Conservation (phyloP, 2,113 vertebrate species). For the Pantherophis guttatus region DNA sequence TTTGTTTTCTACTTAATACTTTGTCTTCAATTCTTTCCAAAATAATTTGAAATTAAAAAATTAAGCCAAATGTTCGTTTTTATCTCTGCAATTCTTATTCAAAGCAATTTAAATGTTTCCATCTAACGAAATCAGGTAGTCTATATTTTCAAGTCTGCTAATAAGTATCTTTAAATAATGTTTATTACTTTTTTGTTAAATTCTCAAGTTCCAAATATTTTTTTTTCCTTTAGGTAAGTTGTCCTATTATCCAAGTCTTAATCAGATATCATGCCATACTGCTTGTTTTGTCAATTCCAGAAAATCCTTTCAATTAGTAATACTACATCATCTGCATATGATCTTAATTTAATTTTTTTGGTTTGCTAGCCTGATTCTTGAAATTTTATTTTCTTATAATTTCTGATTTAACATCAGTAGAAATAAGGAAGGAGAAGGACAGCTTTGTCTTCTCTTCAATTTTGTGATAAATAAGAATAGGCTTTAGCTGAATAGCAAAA, state of each 20-base stretch:
- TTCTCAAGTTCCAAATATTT: not conserved
- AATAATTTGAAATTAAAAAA: not conserved
- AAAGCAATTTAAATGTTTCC: not conserved
- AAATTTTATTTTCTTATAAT: not conserved
- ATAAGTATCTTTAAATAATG: not conserved
- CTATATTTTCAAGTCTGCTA: not conserved
- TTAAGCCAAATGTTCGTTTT: not conserved
- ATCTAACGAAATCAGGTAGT: not conserved
- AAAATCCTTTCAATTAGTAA: too few relatives aligned
- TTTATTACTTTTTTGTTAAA: not conserved
- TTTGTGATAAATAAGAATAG: not conserved
- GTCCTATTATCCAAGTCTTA: too few relatives aligned
- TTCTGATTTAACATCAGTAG: not conserved
- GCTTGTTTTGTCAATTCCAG: too few relatives aligned
- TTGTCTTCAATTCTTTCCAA: not conserved
- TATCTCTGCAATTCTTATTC: not conserved
- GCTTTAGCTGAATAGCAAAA: not conserved
- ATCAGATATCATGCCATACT: too few relatives aligned
- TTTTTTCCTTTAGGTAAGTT: too few relatives aligned
- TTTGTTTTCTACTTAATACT: not conserved
- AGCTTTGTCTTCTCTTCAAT: not conserved
- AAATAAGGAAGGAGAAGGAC: not conserved
- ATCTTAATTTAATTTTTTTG: not conserved
- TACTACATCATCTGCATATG: not conserved
- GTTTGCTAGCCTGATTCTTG: not conserved